These are phyloP conservation scores for Chymomyza fuscimana DNA, from an alignment of 2,888 invertebrate genomes.

Conservation along the genomic window DNA sequence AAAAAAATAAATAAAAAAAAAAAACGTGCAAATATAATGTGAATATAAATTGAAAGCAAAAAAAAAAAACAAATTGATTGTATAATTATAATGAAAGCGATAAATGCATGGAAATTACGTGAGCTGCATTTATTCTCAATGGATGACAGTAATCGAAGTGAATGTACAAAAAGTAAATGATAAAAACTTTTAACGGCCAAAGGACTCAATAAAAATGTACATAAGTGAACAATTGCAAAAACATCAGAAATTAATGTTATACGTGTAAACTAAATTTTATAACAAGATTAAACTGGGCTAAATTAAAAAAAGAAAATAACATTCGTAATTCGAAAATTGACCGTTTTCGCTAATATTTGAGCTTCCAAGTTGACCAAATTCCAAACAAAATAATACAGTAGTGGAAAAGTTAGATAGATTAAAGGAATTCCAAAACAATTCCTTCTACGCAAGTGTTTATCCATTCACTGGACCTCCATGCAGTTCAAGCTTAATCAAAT, in stretches of 20 bases:
- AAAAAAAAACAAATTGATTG: conserved; percentile 39
- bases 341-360: no score
- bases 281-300: not conserved
- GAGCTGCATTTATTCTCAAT: conserved; percentile 63
- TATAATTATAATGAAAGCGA: conserved; percentile 51
- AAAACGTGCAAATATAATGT: conserved; percentile 1
- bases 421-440: no score
- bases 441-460: no score
- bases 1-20: conserved; percentile 28
- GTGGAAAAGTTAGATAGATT: no score
- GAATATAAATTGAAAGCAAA: conserved; percentile 6
- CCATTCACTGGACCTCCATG: no score
- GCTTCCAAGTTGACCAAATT: no score
- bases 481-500: no score
- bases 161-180: conserved; percentile 27
- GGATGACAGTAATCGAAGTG: conserved; percentile 6
- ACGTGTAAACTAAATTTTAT: not conserved
- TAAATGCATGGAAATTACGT: conserved; percentile 56
- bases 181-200: conserved; percentile 39
- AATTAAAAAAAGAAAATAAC: no score
- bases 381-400: no score
- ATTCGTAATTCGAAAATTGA: no score
- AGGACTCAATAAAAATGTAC: conserved; percentile 1
- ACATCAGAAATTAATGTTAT: conserved; percentile 2
- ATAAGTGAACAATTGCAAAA: conserved; percentile 8